These are phyloP conservation scores for chimpanzee (Pan troglodytes) DNA, from an alignment of 2,113 vertebrate genomes.

Conservation along the genomic window DNA sequence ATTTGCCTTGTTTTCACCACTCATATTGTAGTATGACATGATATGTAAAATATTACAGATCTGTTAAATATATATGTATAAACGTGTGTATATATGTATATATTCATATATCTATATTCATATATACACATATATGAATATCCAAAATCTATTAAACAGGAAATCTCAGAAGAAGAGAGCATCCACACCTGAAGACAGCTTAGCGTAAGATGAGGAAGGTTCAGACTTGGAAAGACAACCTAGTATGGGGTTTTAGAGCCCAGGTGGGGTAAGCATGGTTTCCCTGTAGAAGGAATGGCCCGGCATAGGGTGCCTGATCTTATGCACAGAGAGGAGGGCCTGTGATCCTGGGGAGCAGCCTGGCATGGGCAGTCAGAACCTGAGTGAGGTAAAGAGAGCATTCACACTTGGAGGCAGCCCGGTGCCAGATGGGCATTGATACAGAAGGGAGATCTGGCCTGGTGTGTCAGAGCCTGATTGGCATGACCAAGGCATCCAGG, in stretches of 20 bases:
- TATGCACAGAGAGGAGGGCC: background rate
- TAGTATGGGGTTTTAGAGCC: background rate
- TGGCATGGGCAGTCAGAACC: background rate
- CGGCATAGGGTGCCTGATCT: background rate
- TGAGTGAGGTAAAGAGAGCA: background rate
- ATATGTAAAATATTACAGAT: background rate
- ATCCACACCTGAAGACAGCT: background rate
- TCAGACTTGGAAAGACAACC: background rate
- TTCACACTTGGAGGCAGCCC: background rate
- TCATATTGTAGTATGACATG: background rate
- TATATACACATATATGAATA: background rate
- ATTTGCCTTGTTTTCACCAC: background rate
- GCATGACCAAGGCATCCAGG: background rate
- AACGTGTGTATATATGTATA: too few species aligned
- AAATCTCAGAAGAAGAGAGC: background rate
- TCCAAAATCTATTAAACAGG: background rate
- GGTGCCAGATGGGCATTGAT: background rate
- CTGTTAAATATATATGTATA: background rate
- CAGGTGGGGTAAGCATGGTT: background rate
- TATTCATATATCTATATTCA: too few species aligned
- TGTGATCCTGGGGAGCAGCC: background rate
- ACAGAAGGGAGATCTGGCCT: background rate
- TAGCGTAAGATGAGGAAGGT: background rate
- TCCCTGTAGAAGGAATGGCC: background rate
- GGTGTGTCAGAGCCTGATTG: background rate